Evolutionary conservation across 2,797 vertebrate species (phyloP).

Genomic region (Parotocinclus haroldoi): DNA sequence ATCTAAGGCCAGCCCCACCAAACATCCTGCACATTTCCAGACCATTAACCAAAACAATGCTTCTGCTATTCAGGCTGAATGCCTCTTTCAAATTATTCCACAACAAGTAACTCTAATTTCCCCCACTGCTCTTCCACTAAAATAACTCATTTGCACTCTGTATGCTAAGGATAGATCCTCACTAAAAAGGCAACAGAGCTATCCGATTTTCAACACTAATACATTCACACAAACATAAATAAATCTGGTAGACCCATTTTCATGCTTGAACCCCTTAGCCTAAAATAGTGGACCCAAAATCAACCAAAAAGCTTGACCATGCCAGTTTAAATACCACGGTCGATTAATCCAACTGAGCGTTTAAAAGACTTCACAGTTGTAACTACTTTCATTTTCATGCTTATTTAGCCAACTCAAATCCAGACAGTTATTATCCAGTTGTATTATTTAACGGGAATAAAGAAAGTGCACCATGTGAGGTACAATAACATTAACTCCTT

Average conservation of each 20-base stretch:
- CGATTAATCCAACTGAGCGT: neutral
- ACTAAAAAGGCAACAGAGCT: no score
- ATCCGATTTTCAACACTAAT: no score
- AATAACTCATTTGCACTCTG: neutral
- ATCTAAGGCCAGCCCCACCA: neutral
- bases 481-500: slow-evolving; percentile 39
- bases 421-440: no score
- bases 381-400: no score
- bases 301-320: neutral
- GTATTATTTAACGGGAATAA: no score
- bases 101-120: neutral
- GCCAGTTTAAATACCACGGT: neutral
- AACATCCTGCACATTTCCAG: neutral
- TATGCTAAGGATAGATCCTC: no score
- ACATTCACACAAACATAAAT: no score
- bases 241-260: neutral
- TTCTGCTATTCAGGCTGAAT: neutral
- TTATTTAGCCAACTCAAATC: no score
- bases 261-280: neutral
- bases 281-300: neutral
- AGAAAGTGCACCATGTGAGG: slow-evolving; percentile 1
- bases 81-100: neutral
- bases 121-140: neutral
- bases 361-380: no score
- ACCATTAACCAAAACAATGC: slow-evolving; percentile 3